phyloP scores from a whole-genome alignment of 1,140 invertebrate genomes.

The Oryctes rhinoceros region DNA sequence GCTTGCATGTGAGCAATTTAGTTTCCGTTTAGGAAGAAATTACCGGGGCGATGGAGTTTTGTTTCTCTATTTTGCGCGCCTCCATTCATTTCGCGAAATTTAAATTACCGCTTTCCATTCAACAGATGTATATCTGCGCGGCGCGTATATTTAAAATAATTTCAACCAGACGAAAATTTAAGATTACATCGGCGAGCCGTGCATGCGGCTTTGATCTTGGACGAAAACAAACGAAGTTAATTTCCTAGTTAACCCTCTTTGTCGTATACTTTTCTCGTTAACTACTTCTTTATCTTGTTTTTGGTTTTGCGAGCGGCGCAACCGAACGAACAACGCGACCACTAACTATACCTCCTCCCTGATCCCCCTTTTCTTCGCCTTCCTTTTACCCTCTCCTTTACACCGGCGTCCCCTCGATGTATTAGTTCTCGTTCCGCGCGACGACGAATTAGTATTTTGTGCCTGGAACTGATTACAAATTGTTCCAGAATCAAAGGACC shows the following conservation, averaged over 20 bases:
- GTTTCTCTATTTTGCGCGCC: too few relatives aligned
- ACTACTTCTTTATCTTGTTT: slow-evolving; percentile 22
- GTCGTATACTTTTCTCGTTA: slow-evolving; percentile 12
- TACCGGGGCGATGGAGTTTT: too few relatives aligned
- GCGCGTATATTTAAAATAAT: not conserved
- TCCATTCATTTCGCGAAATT: too few relatives aligned
- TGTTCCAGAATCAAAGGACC: slow-evolving; percentile 5
- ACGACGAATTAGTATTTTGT: slow-evolving; percentile 14
- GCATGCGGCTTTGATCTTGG: not conserved
- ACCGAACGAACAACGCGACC: not conserved
- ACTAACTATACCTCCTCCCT: not conserved
- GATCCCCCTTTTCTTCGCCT: not conserved
- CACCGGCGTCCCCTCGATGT: not conserved
- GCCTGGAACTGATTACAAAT: slow-evolving; percentile 21
- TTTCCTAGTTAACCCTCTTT: slow-evolving; percentile 18
- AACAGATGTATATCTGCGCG: too few relatives aligned
- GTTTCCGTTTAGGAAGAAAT: too few relatives aligned
- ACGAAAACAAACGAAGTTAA: slow-evolving; percentile 19
- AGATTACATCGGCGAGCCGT: not conserved
- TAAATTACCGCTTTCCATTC: too few relatives aligned
- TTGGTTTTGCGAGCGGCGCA: not conserved
- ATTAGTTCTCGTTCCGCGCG: not conserved
- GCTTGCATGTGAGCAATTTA: too few relatives aligned
- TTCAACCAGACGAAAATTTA: not conserved
- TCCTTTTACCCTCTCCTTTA: too few relatives aligned